Evolutionary conservation across 2,113 vertebrate genomes (phyloP).

Genomic region (Apistogramma diplotaenia): DNA sequence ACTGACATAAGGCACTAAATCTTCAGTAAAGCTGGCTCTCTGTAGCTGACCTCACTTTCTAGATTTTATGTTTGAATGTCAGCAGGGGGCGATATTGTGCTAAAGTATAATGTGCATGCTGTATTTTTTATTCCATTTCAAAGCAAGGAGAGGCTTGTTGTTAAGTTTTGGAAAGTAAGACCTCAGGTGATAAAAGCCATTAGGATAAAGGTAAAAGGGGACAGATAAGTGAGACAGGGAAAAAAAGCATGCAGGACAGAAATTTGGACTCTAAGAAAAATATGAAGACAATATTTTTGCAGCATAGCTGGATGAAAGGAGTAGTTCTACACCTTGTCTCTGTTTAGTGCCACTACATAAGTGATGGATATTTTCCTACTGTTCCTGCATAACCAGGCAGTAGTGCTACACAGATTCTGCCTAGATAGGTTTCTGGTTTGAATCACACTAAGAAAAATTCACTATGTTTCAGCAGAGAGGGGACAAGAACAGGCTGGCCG

Average conservation of each 20-base stretch:
- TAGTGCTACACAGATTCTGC: background rate
- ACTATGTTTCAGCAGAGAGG: conserved; percentile 35
- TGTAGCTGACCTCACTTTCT: background rate
- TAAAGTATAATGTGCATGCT: conserved; percentile 2
- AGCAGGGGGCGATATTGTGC: conserved; percentile 67
- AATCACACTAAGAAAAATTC: conserved; percentile 19
- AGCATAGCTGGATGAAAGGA: background rate
- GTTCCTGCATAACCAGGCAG: background rate
- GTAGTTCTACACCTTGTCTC: background rate
- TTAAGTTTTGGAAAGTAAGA: conserved; percentile 54
- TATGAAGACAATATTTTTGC: background rate
- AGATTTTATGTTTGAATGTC: background rate
- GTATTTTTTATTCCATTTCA: conserved; percentile 17
- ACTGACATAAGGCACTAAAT: background rate
- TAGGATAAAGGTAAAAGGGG: conserved; percentile 39
- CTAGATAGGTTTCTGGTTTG: background rate
- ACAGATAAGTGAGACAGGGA: background rate
- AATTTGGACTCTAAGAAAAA: background rate
- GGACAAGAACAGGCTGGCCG: conserved; percentile 11
- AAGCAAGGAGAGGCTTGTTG: conserved; percentile 6
- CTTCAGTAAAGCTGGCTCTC: background rate
- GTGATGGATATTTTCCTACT: background rate
- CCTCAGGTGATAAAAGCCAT: conserved; percentile 56
- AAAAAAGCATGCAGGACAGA: background rate
- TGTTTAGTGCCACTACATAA: background rate